A percentile compares a stretch with the other conserved stretches of the same genome.
Evolutionary conservation across 1,140 invertebrate species (phyloP).

Genomic region (Mylabris phalerata): DNA sequence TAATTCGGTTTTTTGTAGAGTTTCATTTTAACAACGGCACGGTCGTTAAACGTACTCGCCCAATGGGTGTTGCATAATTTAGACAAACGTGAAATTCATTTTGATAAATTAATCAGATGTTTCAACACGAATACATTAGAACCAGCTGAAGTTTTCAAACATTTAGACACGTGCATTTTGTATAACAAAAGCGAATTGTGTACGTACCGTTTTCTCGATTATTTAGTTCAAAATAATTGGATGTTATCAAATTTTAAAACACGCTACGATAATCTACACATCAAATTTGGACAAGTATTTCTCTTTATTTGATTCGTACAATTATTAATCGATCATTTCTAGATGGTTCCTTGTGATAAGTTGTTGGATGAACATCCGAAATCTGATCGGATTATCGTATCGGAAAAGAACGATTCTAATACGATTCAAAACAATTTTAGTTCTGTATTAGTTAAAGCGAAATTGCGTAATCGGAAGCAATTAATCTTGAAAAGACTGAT

Average conservation of each 20-base stretch:
- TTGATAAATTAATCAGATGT: conserved; percentile 48
- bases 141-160: conserved; percentile 43
- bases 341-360: conserved; percentile 27
- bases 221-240: conserved; percentile 50
- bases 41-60: conserved; percentile 45
- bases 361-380: conserved; percentile 28
- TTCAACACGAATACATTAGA: conserved; percentile 46
- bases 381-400: conserved; percentile 29
- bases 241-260: conserved; percentile 48
- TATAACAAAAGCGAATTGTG: conserved; percentile 47
- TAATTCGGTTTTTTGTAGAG: conserved; percentile 23
- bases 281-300: conserved; percentile 43
- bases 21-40: conserved; percentile 50
- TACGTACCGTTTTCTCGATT: conserved; percentile 51
- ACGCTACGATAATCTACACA: conserved; percentile 46
- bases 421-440: conserved; percentile 25
- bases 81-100: conserved; percentile 45
- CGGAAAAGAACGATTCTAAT: conserved; percentile 30
- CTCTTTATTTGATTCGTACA: background rate
- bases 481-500: conserved; percentile 37
- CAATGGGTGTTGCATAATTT: conserved; percentile 50
- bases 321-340: conserved; percentile 11
- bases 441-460: conserved; percentile 34
- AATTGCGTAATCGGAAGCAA: conserved; percentile 36
- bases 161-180: conserved; percentile 47